phyloP scores from a whole-genome alignment of 2,113 vertebrate species.

The Rhynchomys soricoides region DNA sequence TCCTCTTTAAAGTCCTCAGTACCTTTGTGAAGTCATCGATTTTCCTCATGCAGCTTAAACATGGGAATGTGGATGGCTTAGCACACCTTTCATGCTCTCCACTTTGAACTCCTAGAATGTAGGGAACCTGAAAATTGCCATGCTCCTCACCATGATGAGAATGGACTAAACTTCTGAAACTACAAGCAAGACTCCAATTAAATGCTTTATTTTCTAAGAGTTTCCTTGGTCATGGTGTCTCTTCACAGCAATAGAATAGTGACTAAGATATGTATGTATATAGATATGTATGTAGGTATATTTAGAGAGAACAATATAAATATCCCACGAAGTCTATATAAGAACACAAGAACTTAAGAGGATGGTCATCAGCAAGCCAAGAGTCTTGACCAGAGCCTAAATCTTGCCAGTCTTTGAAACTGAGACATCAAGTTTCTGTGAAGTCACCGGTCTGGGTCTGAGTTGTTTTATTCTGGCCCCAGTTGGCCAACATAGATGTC shows the following conservation, averaged over 20 bases:
- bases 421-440: neutral
- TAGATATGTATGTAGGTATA: neutral
- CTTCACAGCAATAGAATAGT: neutral
- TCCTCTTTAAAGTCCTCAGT: neutral
- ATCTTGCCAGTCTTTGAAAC: neutral
- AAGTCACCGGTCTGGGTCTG: neutral
- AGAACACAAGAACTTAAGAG: neutral
- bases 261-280: no score
- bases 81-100: neutral
- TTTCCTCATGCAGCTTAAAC: neutral
- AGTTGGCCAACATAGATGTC: neutral
- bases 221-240: neutral
- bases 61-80: neutral
- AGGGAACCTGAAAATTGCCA: neutral
- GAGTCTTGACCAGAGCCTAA: neutral
- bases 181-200: neutral
- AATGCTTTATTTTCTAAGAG: neutral
- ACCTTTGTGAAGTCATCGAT: neutral
- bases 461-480: neutral
- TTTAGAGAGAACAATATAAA: neutral
- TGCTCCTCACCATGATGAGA: neutral
- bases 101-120: neutral
- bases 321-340: neutral
- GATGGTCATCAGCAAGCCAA: neutral
- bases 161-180: neutral